Conservation (phyloP, 2,888 invertebrate species). For the Caenorhabditis sp. region DNA sequence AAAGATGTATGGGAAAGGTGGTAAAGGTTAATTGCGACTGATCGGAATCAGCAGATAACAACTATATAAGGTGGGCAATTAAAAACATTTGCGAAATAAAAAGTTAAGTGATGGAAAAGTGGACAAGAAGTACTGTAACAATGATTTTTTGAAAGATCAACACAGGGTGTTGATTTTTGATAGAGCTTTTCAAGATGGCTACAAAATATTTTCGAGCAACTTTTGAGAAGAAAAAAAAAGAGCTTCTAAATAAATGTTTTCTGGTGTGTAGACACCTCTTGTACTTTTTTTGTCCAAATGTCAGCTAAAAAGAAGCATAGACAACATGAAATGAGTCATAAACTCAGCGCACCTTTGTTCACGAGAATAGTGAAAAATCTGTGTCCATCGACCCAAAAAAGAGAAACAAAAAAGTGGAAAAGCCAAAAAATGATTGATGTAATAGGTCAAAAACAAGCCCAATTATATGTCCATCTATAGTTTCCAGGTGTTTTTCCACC, state of each 20-base stretch:
- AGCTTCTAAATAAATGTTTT: too few relatives aligned
- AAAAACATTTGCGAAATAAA: background rate
- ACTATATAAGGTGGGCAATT: background rate
- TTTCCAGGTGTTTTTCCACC: background rate
- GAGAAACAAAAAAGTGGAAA: background rate
- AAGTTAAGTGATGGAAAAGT: background rate
- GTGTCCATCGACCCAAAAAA: background rate
- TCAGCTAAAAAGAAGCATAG: too few relatives aligned
- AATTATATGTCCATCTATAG: background rate
- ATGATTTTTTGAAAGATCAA: too few relatives aligned
- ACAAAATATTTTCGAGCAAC: too few relatives aligned
- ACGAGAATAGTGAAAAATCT: background rate
- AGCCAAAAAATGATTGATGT: slow-evolving; percentile 12
- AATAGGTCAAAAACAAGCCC: background rate
- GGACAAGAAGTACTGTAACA: too few relatives aligned
- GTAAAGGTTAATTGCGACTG: background rate
- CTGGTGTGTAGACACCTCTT: too few relatives aligned
- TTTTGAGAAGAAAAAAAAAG: too few relatives aligned
- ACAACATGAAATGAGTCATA: too few relatives aligned
- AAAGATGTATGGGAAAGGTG: background rate
- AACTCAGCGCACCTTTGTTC: too few relatives aligned
- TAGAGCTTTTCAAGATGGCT: too few relatives aligned
- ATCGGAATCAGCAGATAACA: background rate
- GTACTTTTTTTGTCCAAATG: too few relatives aligned
- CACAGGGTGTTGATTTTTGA: too few relatives aligned